Conservation (phyloP, 1,140 invertebrate species). For the Elymnias hypermnestra region DNA sequence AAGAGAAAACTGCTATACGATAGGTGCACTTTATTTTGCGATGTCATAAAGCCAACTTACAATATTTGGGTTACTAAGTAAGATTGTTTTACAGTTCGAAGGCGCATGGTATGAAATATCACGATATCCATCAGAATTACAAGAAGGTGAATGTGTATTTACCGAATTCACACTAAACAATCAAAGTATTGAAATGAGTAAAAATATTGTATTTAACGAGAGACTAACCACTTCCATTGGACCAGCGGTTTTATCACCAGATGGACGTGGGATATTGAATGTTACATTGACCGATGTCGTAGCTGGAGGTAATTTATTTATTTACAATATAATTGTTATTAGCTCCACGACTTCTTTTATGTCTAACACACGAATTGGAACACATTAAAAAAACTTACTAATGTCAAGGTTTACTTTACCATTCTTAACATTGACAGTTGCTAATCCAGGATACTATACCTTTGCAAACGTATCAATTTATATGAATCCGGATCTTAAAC, state of each 20-base stretch:
- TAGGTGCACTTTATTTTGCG: too few relatives aligned
- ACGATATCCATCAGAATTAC: constrained; percentile 50
- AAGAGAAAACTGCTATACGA: too few relatives aligned
- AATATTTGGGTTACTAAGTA: too few relatives aligned
- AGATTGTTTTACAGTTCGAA: too few relatives aligned
- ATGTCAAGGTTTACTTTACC: too few relatives aligned
- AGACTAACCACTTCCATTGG: constrained; percentile 20
- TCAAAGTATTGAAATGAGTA: constrained; percentile 27
- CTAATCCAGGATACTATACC: too few relatives aligned
- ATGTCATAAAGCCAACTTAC: too few relatives aligned
- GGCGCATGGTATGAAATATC: constrained; percentile 53
- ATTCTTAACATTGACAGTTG: too few relatives aligned
- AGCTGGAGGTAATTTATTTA: constrained; percentile 38
- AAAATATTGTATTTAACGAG: constrained; percentile 41
- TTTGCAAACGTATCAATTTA: too few relatives aligned
- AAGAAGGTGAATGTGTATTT: constrained; percentile 42
- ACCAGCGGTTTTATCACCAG: constrained; percentile 15
- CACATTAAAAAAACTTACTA: too few relatives aligned
- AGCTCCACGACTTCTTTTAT: neutral
- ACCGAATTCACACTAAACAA: constrained; percentile 16
- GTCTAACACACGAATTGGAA: too few relatives aligned
- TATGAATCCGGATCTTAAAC: too few relatives aligned
- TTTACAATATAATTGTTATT: neutral
- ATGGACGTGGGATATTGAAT: constrained; percentile 37
- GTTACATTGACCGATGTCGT: constrained; percentile 24